Evolutionary conservation across 2,797 vertebrate genomes (phyloP).

Genomic region (Syncerus caffer): DNA sequence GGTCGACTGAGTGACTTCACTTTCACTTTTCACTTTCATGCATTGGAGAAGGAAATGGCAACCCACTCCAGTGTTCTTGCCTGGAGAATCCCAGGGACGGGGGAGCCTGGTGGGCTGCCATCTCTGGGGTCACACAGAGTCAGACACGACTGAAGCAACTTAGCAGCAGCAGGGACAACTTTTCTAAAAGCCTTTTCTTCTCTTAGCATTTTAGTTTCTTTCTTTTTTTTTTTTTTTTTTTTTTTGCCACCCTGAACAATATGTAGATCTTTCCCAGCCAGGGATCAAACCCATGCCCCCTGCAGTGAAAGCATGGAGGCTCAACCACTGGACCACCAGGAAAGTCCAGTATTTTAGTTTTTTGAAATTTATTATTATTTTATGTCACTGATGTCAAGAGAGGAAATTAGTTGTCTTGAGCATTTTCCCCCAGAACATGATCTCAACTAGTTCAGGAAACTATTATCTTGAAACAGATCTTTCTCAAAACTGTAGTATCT

Average conservation of each 20-base stretch:
- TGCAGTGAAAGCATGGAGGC: background rate
- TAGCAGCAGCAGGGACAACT: background rate
- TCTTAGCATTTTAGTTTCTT: conserved; percentile 15
- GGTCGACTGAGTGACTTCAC: too few species aligned
- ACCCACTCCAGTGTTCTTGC: too few species aligned
- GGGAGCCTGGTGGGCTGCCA: too few species aligned
- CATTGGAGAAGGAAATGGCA: too few species aligned
- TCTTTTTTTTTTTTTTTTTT: background rate
- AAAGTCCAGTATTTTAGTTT: background rate
- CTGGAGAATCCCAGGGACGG: too few species aligned
- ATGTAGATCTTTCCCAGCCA: background rate
- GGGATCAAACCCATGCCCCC: background rate
- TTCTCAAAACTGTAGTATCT: background rate
- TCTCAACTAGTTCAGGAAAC: background rate
- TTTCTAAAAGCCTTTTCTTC: conserved; percentile 3
- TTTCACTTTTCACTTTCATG: too few species aligned
- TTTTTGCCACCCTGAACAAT: background rate
- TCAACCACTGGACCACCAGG: background rate
- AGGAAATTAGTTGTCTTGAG: background rate
- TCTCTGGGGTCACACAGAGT: too few species aligned
- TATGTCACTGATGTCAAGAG: background rate
- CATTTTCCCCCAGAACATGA: background rate
- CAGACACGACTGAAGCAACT: too few species aligned
- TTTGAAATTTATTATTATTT: background rate
- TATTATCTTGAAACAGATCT: background rate